Evolutionary conservation across 2,113 vertebrate genomes (phyloP).

Genomic region (Acrocephalus arundinaceus): DNA sequence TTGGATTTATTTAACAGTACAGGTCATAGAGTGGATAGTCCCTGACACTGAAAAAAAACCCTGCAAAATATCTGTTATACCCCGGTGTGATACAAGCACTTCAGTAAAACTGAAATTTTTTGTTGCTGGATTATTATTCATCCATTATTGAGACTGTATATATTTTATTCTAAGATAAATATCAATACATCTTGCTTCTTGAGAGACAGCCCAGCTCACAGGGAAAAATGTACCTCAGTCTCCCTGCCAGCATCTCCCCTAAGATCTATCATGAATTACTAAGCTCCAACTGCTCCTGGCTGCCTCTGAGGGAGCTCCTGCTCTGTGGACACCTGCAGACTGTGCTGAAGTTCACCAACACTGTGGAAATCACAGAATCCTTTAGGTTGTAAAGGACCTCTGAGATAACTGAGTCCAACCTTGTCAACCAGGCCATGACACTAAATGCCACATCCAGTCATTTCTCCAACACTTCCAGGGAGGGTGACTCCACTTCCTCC

Average conservation of each 20-base stretch:
- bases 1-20: not conserved
- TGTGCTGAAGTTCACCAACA: fast-evolving
- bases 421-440: not conserved
- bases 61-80: not conserved
- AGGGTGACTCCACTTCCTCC: not conserved
- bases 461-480: not conserved
- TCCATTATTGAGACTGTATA: not conserved
- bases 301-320: not conserved
- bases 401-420: not conserved
- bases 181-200: not conserved
- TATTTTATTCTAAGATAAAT: not conserved
- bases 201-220: not conserved
- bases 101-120: not conserved
- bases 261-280: not conserved
- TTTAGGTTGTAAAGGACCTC: not conserved
- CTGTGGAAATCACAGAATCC: not conserved
- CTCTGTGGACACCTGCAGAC: not conserved
- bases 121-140: not conserved
- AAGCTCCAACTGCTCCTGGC: not conserved
- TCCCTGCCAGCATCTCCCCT: not conserved
- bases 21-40: not conserved
- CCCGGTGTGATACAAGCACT: not conserved
- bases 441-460: not conserved
- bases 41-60: not conserved
- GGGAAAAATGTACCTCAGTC: not conserved